Evolutionary conservation across 2,113 vertebrate genomes (phyloP), one percentile per base, ranked within the genome.

Genomic region (Scartelaos histophorus): DNA sequence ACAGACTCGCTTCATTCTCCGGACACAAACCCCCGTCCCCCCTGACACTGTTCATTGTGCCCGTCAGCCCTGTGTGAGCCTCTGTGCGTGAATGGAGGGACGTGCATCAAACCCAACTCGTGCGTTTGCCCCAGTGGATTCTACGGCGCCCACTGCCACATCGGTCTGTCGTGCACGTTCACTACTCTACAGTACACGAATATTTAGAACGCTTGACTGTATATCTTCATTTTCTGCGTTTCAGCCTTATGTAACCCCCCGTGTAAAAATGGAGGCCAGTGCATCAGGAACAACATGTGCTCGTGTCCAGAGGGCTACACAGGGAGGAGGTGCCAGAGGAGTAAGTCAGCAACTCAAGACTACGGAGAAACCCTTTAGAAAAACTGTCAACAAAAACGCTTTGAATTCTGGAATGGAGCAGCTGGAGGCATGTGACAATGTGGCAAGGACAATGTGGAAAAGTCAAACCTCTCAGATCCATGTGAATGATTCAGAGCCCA

Each of bases 191-290:
- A 29, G 4, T 29, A 29, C 29, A 29, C 29, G 4, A 29, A 29
- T 13, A 62, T 16, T 15, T 24, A n/a, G 7, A 21, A 0, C n/a
- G n/a, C 2, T n/a, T 56, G 3, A n/a, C n/a, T 21, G n/a, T 22
- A 24, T 22, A 10, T 9, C 3, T 58, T n/a, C n/a, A 21, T 46
- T 17, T 5, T 61, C 9, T 61, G 24, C 34, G 3, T 35, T 71
- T 38, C 84, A 98, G 97, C 97, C 60, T 79, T 98, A 45, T 98
- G 96, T 92, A 95, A 84, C 24, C 96, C 96, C 0, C 93, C 95
- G 2, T 98, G 96, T 90, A 97, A 97, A 90, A 98, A 98, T 0
- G 92, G 96, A 60, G 97, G 96, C 58, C 95, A 94, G 22, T 97
- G 96, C 62, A 91, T 93, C 93, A 95, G 97, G 85, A 96, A 95